These are phyloP conservation scores for Limnephilus rhombicus DNA, from an alignment of 2,888 invertebrate genomes.

Conservation along the genomic window DNA sequence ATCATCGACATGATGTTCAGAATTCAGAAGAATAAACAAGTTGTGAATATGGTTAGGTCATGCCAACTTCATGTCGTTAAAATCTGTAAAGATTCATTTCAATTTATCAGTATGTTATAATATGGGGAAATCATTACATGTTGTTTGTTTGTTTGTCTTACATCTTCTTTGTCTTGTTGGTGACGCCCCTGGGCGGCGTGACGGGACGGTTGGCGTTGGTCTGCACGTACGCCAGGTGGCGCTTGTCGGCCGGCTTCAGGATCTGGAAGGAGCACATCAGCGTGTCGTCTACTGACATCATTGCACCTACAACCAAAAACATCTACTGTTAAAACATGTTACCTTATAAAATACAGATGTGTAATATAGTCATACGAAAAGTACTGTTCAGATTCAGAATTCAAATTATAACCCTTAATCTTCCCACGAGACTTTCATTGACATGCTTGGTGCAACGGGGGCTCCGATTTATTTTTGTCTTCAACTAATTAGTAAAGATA, in stretches of 20 bases:
- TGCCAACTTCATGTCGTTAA: neutral
- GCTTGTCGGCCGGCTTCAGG: slow-evolving; percentile 98
- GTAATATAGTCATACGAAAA: no score
- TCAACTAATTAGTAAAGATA: no score
- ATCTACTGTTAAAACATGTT: neutral
- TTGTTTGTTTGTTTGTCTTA: slow-evolving; percentile 69
- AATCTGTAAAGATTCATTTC: no score
- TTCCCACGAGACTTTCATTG: no score
- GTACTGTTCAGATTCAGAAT: no score
- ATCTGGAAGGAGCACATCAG: slow-evolving; percentile 99
- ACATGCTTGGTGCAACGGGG: no score
- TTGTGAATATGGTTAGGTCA: neutral
- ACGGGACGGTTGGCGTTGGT: slow-evolving; percentile 97
- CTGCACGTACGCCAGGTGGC: slow-evolving; percentile 96
- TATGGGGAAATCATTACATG: neutral
- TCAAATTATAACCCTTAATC: no score
- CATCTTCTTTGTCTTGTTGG: slow-evolving; percentile 96
- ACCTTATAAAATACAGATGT: no score
- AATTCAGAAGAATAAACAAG: no score
- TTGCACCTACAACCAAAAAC: slow-evolving; percentile 80
- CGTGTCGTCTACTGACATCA: slow-evolving; percentile 99
- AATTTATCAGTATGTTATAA: neutral
- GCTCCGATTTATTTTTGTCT: no score
- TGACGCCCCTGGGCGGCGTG: slow-evolving; percentile 96
- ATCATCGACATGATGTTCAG: no score